A percentile compares a stretch with the other conserved stretches of the same genome.
These are phyloP conservation scores for Leucania comma DNA, from an alignment of 2,888 invertebrate genomes.

Conservation along the genomic window DNA sequence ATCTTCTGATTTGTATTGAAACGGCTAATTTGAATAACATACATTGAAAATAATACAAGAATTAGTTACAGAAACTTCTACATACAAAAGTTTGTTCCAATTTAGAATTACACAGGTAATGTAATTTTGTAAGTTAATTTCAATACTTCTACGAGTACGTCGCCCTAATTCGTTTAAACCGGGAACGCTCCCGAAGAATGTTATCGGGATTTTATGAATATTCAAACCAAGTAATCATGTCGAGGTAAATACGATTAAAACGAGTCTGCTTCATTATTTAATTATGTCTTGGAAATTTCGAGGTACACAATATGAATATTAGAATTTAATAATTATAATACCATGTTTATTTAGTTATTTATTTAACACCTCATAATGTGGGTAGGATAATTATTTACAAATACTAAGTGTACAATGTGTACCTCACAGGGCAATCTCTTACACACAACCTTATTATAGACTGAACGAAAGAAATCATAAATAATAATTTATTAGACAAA, in stretches of 20 bases:
- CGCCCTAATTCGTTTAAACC: conserved; percentile 71
- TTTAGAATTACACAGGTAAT: conserved; percentile 48
- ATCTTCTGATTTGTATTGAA: background rate
- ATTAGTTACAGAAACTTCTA: conserved; percentile 31
- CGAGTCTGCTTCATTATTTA: conserved; percentile 68
- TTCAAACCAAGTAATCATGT: conserved; percentile 76
- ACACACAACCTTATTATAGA: too few relatives aligned
- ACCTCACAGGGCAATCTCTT: too few relatives aligned
- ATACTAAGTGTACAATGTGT: too few relatives aligned
- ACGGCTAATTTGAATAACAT: background rate
- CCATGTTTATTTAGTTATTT: background rate
- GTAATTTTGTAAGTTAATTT: conserved; percentile 58
- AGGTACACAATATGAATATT: conserved; percentile 1
- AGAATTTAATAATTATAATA: background rate
- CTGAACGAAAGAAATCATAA: too few relatives aligned
- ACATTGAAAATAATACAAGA: conserved; percentile 5
- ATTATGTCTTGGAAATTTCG: conserved; percentile 16
- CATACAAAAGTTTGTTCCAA: conserved; percentile 33
- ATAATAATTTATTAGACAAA: too few relatives aligned
- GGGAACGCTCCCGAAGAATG: conserved; percentile 72
- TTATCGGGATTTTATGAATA: conserved; percentile 78
- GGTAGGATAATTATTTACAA: too few relatives aligned
- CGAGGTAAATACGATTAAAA: conserved; percentile 77
- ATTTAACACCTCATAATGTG: too few relatives aligned
- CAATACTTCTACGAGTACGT: conserved; percentile 53